Evolutionary conservation across 2,888 invertebrate species (phyloP).

Genomic region (Thelaira solivaga): DNA sequence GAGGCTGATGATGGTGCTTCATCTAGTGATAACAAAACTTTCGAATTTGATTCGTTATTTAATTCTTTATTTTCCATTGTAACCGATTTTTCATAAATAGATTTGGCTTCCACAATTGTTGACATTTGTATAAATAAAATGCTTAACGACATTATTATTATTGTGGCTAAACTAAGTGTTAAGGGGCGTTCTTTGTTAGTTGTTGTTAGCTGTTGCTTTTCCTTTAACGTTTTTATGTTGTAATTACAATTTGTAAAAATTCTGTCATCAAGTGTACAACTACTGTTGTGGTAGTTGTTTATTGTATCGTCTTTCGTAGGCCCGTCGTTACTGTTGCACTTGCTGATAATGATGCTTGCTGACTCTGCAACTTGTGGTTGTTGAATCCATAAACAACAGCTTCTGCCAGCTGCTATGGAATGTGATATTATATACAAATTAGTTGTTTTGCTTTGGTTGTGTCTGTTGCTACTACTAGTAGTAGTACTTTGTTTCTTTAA

Average conservation of each 20-base stretch:
- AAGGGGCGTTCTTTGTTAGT: slow-evolving; percentile 52
- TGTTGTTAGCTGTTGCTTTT: slow-evolving; percentile 23
- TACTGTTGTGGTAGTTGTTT: slow-evolving; percentile 44
- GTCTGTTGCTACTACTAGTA: too few species aligned
- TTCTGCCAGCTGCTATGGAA: slow-evolving; percentile 39
- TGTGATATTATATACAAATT: slow-evolving; percentile 53
- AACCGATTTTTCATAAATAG: slow-evolving; percentile 18
- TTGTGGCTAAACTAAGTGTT: slow-evolving; percentile 43
- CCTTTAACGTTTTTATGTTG: slow-evolving; percentile 32
- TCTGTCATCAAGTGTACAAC: slow-evolving; percentile 35
- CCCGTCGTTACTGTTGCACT: slow-evolving; percentile 4
- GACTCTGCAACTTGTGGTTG: slow-evolving; percentile 39
- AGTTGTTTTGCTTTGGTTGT: slow-evolving; percentile 56
- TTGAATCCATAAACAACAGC: slow-evolving; percentile 48
- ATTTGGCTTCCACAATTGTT: slow-evolving; percentile 23
- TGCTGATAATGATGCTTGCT: slow-evolving; percentile 46
- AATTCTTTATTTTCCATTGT: not conserved
- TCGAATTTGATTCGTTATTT: slow-evolving; percentile 29
- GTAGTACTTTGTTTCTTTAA: slow-evolving; percentile 32
- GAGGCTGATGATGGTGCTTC: not conserved
- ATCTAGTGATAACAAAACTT: slow-evolving; percentile 28
- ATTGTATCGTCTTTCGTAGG: slow-evolving; percentile 23
- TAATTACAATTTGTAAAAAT: slow-evolving; percentile 35
- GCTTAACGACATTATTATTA: slow-evolving; percentile 56
- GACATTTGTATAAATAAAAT: slow-evolving; percentile 52